Base-by-base conservation (phyloP, 2,888 invertebrate species). In the Tiliacea citrago region DNA sequence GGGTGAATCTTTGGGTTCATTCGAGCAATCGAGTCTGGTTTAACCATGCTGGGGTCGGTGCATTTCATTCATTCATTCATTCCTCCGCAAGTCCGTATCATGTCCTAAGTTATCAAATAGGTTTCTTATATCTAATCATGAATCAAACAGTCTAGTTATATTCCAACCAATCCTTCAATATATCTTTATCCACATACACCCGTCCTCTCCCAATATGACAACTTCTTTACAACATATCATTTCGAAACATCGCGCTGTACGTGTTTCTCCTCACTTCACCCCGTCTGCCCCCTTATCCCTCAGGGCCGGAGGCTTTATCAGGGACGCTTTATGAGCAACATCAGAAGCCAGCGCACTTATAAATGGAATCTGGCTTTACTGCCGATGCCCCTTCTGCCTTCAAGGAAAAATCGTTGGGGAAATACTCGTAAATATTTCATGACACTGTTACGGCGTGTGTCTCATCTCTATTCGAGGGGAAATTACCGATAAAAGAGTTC, bases 361-460 rank as follows among this genome's bases (percentile, higher is more conserved):
- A 90, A 92, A 92, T 90, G 91, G 92, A 92, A 92, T 93, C 90
- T 89, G 88, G 89, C 88, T 92, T 93, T 91, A 91, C 91, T 91
- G 88, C 86, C 88, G 79, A 82, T 86, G 85, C 87, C 84, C 82
- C 74, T 82, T 72, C 86, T 82, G 79, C 75, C 77, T 78, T 81
- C 78, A 84, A 87, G 82, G 89, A 86, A 90, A 86, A 90, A 90
- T 90, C 88, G 86, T 87, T 86, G 73, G 82, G 86, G 90, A 75
- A 88, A 88, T 90, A 88, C 87, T 90, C 91, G 90, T 91, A 92
- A 92, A 90, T 91, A 92, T 92, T 91, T 88, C 89, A 88, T 87
- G 90, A 88, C 88, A 88, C 86, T 86, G 86, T 87, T 87, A 87
- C 86, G 75, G 83, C 72, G 77, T 75, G 80, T 81, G 88, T 87